Evolutionary conservation across 2,888 invertebrate genomes (phyloP).

Genomic region (Nephrotoma guestfalica): DNA sequence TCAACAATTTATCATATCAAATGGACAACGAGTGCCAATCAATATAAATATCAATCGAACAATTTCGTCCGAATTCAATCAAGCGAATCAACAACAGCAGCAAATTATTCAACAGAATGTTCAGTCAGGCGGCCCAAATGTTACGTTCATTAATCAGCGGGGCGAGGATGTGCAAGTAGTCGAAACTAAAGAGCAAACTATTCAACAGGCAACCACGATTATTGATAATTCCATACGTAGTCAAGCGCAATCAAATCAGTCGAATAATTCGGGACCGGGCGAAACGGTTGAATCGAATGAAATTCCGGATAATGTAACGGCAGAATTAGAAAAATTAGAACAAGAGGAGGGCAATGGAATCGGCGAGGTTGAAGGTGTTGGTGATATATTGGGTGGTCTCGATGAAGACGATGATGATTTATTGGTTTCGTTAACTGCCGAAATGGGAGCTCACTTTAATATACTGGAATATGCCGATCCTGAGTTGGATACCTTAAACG

Average conservation of each 20-base stretch:
- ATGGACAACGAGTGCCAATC: slow-evolving; percentile 3
- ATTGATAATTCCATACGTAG: not conserved
- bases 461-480: slow-evolving; percentile 92
- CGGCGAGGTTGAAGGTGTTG: slow-evolving; percentile 50
- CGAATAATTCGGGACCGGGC: slow-evolving; percentile 25
- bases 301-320: slow-evolving; percentile 51
- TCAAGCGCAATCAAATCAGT: slow-evolving; percentile 14
- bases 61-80: not conserved
- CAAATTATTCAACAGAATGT: slow-evolving; percentile 2
- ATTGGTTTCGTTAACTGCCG: slow-evolving; percentile 46
- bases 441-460: slow-evolving; percentile 89
- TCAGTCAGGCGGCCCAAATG: not conserved
- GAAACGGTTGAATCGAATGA: slow-evolving; percentile 24
- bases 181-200: not conserved
- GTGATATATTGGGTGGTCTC: slow-evolving; percentile 66
- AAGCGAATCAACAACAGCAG: not conserved
- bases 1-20: not conserved
- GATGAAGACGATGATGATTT: slow-evolving; percentile 78
- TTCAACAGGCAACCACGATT: not conserved
- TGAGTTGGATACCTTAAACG: slow-evolving; percentile 67
- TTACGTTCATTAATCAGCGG: not conserved
- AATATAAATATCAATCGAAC: not conserved
- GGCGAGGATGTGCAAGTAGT: not conserved
- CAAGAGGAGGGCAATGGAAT: slow-evolving; percentile 44
- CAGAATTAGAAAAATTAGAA: slow-evolving; percentile 52